A percentile compares a stretch with the other conserved stretches of the same genome.
phyloP scores from a whole-genome alignment of 2,113 vertebrate genomes.

The Axis porcinus region DNA sequence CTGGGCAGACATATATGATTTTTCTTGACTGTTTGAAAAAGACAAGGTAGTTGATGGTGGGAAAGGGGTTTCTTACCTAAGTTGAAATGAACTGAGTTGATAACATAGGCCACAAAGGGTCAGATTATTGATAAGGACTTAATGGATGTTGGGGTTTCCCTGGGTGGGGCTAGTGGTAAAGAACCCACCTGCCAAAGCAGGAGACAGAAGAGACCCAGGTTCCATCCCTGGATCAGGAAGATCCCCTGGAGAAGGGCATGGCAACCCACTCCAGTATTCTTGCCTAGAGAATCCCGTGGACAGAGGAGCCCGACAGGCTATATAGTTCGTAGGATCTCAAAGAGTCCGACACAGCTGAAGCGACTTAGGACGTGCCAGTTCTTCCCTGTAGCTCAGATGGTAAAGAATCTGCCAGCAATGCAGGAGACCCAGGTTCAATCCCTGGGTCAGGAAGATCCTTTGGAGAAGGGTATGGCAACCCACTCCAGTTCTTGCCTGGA shows the following conservation, averaged over 20 bases:
- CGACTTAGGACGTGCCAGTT: not conserved
- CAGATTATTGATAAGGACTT: not conserved
- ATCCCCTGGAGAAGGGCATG: not conserved
- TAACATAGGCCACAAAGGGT: not conserved
- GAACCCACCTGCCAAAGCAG: not conserved
- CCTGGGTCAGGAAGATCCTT: not conserved
- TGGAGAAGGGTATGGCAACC: not conserved
- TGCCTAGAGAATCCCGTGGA: not conserved
- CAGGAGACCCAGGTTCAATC: not conserved
- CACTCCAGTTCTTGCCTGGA: not conserved
- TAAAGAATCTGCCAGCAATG: not conserved
- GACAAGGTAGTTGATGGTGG: not conserved
- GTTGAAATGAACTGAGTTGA: not conserved
- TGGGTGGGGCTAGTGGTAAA: not conserved
- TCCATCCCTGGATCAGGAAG: not conserved
- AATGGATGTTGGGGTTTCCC: not conserved
- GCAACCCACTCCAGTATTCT: not conserved
- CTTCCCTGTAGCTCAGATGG: not conserved
- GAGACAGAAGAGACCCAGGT: not conserved
- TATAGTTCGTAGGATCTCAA: not conserved
- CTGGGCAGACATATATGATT: not conserved
- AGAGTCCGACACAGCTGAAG: not conserved
- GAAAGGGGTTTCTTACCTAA: not conserved
- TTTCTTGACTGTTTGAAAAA: constrained; percentile 17
- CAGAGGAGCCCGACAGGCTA: not conserved